Evolutionary conservation across 2,888 invertebrate species (phyloP), one percentile per base, ranked within the genome.

Genomic region (Marronus borbonicus): DNA sequence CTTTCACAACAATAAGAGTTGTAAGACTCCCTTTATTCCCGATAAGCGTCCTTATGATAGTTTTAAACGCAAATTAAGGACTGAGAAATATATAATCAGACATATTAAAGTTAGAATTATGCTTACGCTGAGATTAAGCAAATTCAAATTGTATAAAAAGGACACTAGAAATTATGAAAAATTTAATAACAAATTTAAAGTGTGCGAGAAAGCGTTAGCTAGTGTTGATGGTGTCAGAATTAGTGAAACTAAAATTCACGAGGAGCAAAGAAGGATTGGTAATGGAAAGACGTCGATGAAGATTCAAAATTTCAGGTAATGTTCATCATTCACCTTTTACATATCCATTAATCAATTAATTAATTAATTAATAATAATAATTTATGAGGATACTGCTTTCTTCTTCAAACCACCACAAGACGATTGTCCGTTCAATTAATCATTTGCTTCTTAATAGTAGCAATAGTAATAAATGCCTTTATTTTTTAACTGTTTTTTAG

Each of bases 81-180:
- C 91, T 77, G 92, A 92, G 82, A 90, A 91, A 80, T 91, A 92
- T 83, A 91, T 92, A 1, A 92, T 92, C 75, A 88, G 92, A 31
- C 92, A 93, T 84, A 91, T 94, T 31, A 89, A 92, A 77, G 91
- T 94, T 24, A 89, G 93, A 17, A 91, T 94, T 68, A 93, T 94
- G 91, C 88, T 94, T 83, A 93, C 93, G 12, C 87, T 94, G 80
- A 89, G 93, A 79, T 90, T 93, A 89, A 90, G 92, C 31, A 87
- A 90, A 76, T 90, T 91, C 77, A 91, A 90, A 80, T 78, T 84
- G 36, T 80, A 80, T 28, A 79, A 80, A 39, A 82, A 77, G 88
- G 89, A 80, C 76, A 44, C 44, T 44, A 80, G 70, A 31, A 36
- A 31, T 76, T 76, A 76, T 28, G 69, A 68, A 31, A 70, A 76